phyloP scores from a whole-genome alignment of 1,140 invertebrate species.

The Heliconius eleuchia region DNA sequence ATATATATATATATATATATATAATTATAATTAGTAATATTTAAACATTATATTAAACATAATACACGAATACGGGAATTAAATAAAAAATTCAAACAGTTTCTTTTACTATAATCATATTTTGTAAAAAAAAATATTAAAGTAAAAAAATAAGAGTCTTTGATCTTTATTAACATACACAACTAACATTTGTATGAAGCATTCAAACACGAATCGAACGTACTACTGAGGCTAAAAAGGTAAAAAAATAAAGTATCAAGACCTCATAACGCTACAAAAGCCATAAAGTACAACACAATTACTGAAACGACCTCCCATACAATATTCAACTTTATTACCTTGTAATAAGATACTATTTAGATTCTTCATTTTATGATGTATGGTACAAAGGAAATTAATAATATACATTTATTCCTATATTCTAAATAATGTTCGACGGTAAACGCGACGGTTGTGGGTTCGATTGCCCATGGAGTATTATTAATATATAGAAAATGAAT shows the following conservation, averaged over 20 bases:
- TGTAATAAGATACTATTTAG: slow-evolving; percentile 49
- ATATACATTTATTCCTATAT: neutral
- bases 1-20: too few species aligned
- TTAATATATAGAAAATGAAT: too few species aligned
- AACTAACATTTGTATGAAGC: neutral
- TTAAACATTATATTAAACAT: too few species aligned
- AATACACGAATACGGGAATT: too few species aligned
- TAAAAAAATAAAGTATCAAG: slow-evolving; percentile 46
- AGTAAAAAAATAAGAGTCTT: too few species aligned
- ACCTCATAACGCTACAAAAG: slow-evolving; percentile 44
- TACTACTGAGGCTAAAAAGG: neutral
- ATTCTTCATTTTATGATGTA: slow-evolving; percentile 8
- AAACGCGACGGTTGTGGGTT: too few species aligned
- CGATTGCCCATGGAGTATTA: too few species aligned
- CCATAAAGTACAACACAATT: slow-evolving; percentile 74
- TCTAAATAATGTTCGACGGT: neutral
- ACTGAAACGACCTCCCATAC: slow-evolving; percentile 40
- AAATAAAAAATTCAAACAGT: too few species aligned
- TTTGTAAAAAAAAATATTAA: too few species aligned
- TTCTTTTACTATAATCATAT: too few species aligned
- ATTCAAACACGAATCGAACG: neutral
- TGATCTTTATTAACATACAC: too few species aligned
- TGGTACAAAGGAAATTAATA: neutral
- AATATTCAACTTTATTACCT: slow-evolving; percentile 52
- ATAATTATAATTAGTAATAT: too few species aligned